Evolutionary conservation across 2,113 vertebrate species (phyloP).

Genomic region (Peromyscus californicus): DNA sequence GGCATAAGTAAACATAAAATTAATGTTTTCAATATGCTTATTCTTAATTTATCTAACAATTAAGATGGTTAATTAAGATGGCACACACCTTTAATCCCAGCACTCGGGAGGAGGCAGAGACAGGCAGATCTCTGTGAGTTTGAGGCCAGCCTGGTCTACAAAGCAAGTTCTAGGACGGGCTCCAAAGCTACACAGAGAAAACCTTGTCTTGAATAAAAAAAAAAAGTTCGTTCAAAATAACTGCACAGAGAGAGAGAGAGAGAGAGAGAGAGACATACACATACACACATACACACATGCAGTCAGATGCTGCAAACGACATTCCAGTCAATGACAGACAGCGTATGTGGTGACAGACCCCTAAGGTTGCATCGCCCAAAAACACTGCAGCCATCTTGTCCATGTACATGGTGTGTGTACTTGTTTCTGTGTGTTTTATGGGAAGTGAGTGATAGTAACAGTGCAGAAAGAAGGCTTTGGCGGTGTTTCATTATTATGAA

Average conservation of each 20-base stretch:
- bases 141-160: no score
- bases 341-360: not conserved
- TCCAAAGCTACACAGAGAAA: no score
- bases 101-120: no score
- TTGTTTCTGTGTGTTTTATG: not conserved
- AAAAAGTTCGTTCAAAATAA: not conserved
- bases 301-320: not conserved
- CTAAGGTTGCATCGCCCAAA: not conserved
- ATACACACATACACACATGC: not conserved
- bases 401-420: not conserved
- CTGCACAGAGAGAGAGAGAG: not conserved
- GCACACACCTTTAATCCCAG: no score
- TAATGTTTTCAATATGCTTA: not conserved
- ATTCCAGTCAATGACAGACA: not conserved
- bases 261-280: not conserved
- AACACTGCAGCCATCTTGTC: no score
- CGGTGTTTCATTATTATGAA: not conserved
- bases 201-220: no score
- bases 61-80: no score
- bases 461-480: not conserved
- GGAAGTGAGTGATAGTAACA: not conserved
- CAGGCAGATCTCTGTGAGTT: no score
- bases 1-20: not conserved
- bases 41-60: not conserved
- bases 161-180: no score